Evolutionary conservation across 2,888 invertebrate genomes (phyloP).

Genomic region (Tachystola acroxantha): DNA sequence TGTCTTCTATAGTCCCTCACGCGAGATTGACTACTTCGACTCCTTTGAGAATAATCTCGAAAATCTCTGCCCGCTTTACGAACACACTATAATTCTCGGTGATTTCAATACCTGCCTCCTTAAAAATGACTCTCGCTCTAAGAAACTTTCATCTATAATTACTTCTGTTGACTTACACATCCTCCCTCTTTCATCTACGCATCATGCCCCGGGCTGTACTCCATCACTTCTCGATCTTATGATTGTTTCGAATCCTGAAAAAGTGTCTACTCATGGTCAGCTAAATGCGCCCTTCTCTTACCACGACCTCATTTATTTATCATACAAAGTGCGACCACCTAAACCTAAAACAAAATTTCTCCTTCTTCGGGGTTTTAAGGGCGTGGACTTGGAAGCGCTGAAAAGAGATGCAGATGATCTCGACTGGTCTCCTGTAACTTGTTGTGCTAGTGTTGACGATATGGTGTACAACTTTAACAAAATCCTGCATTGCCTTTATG

Average conservation of each 20-base stretch:
- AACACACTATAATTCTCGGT: too few species aligned
- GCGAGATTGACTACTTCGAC: too few species aligned
- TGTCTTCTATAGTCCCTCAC: too few species aligned
- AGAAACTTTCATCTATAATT: background rate
- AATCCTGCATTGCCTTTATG: background rate
- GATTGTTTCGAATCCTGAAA: slow-evolving; percentile 4
- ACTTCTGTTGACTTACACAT: slow-evolving; percentile 2
- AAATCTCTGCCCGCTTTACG: too few species aligned
- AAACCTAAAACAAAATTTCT: slow-evolving; percentile 11
- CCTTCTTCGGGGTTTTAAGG: slow-evolving; percentile 10
- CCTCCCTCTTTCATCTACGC: slow-evolving; percentile 4
- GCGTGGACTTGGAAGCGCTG: slow-evolving; percentile 8
- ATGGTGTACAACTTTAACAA: background rate
- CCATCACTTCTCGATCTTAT: slow-evolving; percentile 10
- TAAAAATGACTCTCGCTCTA: slow-evolving; percentile 4
- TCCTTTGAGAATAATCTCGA: too few species aligned
- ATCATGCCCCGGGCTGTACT: slow-evolving; percentile 5
- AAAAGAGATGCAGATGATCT: slow-evolving; percentile 3
- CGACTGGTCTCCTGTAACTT: slow-evolving; percentile 7
- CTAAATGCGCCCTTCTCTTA: slow-evolving; percentile 11
- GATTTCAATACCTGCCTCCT: too few species aligned
- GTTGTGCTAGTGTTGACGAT: background rate
- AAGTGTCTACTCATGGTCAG: slow-evolving; percentile 13
- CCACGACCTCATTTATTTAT: slow-evolving; percentile 13
- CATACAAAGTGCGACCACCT: slow-evolving; percentile 11